Base-by-base conservation (phyloP, 2,113 vertebrate genomes). In the Apeltes quadracus region DNA sequence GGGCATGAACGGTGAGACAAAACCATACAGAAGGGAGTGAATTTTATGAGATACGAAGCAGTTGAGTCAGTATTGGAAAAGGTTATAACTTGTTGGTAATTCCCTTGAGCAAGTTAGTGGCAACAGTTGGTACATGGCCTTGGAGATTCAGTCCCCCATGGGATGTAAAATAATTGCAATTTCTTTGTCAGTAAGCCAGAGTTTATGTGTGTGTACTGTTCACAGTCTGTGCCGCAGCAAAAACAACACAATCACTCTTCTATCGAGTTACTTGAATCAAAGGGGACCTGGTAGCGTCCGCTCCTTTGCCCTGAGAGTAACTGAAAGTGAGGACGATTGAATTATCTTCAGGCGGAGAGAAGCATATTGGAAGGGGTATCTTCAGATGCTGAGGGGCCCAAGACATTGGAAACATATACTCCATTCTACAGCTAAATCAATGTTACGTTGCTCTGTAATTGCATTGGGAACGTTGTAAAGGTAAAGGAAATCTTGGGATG, bases 391-490 rank as follows among this genome's bases (percentile, higher is more conserved):
- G 76, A 55, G 71, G 34, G 77, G 73, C 43, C 65, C 15, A n/a
- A 79, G 54, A 76, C 73, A 58, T 51, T 77, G 79, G 67, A 74
- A 87, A 85, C 85, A 87, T 75, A 72, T 79, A 77, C 77, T 82
- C 80, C 62, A 81, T 72, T 82, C 84, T 85, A 65, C 63, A 69
- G 79, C 81, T 76, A 73, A 79, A 85, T 72, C 79, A 82, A 87
- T 87, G 85, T 84, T 79, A 61, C 85, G 84, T 86, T 85, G 81
- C 82, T 62, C 65, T 70, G 82, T 89, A 84, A 91, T 89, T 88
- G 80, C 78, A 79, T 86, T 78, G 82, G 82, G 80, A 76, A 86
- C 76, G 75, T 62, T 74, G 44, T 53, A 72, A 65, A 61, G 72
- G 61, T 29, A 23, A 55, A 71, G 61, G 67, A 56, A 66, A 79